Evolutionary conservation across 2,113 vertebrate genomes (phyloP), one percentile per base, ranked within the genome.

Genomic region (Salvelinus alpinus): DNA sequence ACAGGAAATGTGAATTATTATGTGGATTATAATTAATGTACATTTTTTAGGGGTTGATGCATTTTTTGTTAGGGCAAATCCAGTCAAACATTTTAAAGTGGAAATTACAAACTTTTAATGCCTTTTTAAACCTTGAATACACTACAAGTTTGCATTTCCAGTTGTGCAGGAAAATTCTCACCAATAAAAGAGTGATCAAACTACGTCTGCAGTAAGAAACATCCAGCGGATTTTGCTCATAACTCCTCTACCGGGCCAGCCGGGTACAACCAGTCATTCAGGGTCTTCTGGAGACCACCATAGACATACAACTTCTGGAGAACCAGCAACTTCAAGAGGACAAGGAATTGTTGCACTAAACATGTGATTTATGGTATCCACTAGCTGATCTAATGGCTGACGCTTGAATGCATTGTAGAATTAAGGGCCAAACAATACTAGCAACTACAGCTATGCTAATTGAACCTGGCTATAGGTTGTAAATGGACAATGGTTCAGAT

Each of bases 401-500:
- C 1, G 20, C 18, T 62, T 62, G 3, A n/a, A 8, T 62, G 24
- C 59, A 24, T 62, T 24, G 1, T 22, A 22, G n/a, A 62, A 62
- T 62, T 62, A 62, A 11, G 59, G 59, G 20, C n/a, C 1, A 22
- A 24, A 62, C 5, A 62, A 62, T 62, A 9, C 59, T 9, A 9
- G 9, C 18, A 62, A 62, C 59, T 62, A 62, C 59, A 24, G 9
- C 8, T 24, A 11, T 62, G 59, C n/a, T 62, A 62, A 7, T 54
- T 54, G 51, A 54, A 54, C 51, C 16, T 14, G 51, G 14, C 22
- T 66, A 29, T 27, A 66, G n/a, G 25, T 29, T 11, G 25, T 68
- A 31, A 16, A 31, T 73, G 5, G n/a, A 68, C 77, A 64, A 67
- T 68, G 70, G 24, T 20, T 67, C 16, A 62, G 24, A 60, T 16